Conservation (phyloP, 2,113 vertebrate genomes). For the Indicator maculatus region DNA sequence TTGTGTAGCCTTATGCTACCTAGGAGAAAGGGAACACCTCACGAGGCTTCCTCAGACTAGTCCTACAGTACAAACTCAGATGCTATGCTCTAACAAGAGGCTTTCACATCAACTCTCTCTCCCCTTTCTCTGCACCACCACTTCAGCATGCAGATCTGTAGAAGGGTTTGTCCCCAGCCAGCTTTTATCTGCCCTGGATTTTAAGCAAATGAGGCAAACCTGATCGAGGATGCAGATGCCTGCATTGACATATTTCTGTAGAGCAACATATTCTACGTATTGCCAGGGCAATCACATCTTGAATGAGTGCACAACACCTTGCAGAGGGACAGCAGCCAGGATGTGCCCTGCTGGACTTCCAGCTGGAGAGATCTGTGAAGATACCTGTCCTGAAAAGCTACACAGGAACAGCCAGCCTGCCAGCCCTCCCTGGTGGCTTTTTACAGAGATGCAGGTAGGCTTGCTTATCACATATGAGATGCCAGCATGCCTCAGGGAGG, state of each 20-base stretch:
- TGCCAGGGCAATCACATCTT: background rate
- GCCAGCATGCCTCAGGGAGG: background rate
- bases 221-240: background rate
- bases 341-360: background rate
- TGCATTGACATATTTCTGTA: background rate
- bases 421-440: background rate
- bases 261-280: background rate
- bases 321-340: background rate
- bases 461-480: accelerated
- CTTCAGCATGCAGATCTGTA: background rate
- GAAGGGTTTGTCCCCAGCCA: background rate
- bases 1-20: background rate
- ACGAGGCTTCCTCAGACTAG: background rate
- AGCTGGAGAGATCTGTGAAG: background rate
- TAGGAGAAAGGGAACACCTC: background rate
- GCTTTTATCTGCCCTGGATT: background rate
- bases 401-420: background rate
- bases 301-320: background rate
- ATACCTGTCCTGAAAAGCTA: background rate
- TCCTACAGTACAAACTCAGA: background rate
- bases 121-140: background rate
- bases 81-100: background rate
- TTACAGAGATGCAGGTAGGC: background rate
- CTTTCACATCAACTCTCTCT: background rate
- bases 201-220: background rate